phyloP scores from a whole-genome alignment of 2,888 invertebrate genomes.

The Neocrepidodera transversa region DNA sequence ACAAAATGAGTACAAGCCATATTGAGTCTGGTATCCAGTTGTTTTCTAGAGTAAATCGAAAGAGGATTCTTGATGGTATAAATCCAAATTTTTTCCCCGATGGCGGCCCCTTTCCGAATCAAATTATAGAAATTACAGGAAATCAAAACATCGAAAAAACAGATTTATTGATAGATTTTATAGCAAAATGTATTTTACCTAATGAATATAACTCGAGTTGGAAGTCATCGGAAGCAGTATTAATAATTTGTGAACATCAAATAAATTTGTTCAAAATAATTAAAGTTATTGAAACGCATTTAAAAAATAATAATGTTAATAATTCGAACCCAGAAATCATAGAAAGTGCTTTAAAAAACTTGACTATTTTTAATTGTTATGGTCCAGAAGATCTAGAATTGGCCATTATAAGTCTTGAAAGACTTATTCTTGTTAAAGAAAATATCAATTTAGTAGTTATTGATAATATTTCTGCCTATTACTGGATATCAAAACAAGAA shows the following conservation, averaged over 20 bases:
- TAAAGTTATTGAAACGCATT: constrained; percentile 45
- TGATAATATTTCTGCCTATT: constrained; percentile 49
- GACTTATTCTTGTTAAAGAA: constrained; percentile 41
- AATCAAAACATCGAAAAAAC: constrained; percentile 39
- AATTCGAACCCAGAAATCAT: constrained; percentile 39
- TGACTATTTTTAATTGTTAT: constrained; percentile 48
- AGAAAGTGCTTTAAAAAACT: constrained; percentile 45
- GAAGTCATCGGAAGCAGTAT: constrained; percentile 46
- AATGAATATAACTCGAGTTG: constrained; percentile 40
- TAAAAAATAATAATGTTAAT: constrained; percentile 38
- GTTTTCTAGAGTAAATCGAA: constrained; percentile 46
- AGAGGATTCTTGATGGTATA: constrained; percentile 41
- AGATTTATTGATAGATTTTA: constrained; percentile 48
- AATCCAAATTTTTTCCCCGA: constrained; percentile 45
- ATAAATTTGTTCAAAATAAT: constrained; percentile 48
- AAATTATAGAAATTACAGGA: constrained; percentile 47
- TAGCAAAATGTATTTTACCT: constrained; percentile 48
- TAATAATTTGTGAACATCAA: constrained; percentile 48
- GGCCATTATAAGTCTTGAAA: constrained; percentile 47
- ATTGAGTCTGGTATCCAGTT: constrained; percentile 52
- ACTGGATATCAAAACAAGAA: constrained; percentile 44
- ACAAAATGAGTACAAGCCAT: constrained; percentile 13
- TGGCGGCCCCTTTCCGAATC: constrained; percentile 43
- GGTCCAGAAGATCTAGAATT: constrained; percentile 45
- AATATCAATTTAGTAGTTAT: constrained; percentile 45